phyloP scores from a whole-genome alignment of 2,113 vertebrate species.

The Notothenia rossii region DNA sequence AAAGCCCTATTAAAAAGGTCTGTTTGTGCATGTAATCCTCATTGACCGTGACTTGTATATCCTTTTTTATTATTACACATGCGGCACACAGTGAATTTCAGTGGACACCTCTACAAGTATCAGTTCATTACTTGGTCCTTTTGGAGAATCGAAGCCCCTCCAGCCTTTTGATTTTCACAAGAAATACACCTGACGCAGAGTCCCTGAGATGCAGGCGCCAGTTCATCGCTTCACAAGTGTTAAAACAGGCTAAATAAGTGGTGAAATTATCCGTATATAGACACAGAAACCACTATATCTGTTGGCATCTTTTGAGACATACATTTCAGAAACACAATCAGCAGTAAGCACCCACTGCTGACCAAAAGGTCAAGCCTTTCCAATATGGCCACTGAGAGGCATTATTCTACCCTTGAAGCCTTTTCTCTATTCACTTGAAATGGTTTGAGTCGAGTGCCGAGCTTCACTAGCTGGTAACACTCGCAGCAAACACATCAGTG shows the following conservation, averaged over 20 bases:
- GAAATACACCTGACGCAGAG: background rate
- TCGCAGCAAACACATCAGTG: conserved; percentile 44
- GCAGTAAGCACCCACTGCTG: background rate
- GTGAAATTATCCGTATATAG: background rate
- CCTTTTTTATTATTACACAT: too few relatives aligned
- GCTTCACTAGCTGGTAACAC: conserved; percentile 46
- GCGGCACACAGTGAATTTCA: too few relatives aligned
- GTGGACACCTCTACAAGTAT: too few relatives aligned
- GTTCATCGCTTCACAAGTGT: background rate
- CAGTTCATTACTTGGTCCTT: too few relatives aligned
- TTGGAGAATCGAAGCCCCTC: too few relatives aligned
- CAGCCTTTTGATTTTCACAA: background rate
- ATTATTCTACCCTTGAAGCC: conserved; percentile 28
- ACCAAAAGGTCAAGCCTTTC: conserved; percentile 38
- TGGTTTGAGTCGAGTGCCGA: conserved; percentile 29
- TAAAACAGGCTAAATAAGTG: background rate
- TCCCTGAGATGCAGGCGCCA: background rate
- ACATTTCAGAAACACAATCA: conserved; percentile 15
- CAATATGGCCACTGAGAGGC: conserved; percentile 38
- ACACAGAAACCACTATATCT: background rate
- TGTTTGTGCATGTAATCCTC: too few relatives aligned
- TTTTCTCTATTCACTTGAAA: conserved; percentile 43
- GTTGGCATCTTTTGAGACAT: background rate
- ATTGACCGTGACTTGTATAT: too few relatives aligned
- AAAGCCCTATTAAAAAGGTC: too few relatives aligned